Percentiles rank a stretch among this genome's conserved stretches.
Conservation (phyloP, 2,888 invertebrate species). For the Drosophila formosana region DNA sequence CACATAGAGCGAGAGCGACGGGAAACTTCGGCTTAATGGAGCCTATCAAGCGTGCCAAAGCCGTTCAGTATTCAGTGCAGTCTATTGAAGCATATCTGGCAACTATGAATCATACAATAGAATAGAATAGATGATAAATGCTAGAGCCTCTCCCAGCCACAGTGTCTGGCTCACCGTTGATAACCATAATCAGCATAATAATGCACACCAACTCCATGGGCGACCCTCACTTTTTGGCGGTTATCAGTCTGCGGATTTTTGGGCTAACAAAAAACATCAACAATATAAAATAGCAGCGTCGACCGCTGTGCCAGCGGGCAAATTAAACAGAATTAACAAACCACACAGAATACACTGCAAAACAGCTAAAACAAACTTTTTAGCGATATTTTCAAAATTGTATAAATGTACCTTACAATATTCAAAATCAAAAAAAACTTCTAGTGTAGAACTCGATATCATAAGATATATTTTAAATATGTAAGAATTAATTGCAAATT, state of each 20-base stretch:
- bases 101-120: slow-evolving; percentile 62
- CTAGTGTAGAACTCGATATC: no score
- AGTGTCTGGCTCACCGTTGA: slow-evolving; percentile 50
- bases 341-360: slow-evolving; percentile 32
- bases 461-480: no score
- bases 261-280: slow-evolving; percentile 9
- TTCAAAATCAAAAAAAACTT: no score
- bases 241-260: slow-evolving; percentile 49
- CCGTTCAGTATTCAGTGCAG: slow-evolving; percentile 44
- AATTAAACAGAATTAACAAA: slow-evolving; percentile 62
- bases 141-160: slow-evolving; percentile 1
- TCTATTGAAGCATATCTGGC: slow-evolving; percentile 63
- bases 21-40: slow-evolving; percentile 41
- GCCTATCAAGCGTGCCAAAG: slow-evolving; percentile 71
- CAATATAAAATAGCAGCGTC: slow-evolving; percentile 4
- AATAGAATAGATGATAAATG: slow-evolving; percentile 41
- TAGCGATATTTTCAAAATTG: no score
- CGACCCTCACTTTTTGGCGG: slow-evolving; percentile 20
- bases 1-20: background rate
- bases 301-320: slow-evolving; percentile 31
- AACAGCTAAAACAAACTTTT: no score
- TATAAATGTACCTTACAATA: no score
- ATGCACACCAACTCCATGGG: slow-evolving; percentile 42
- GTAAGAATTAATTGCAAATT: no score
- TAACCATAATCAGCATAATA: slow-evolving; percentile 77